phyloP scores from a whole-genome alignment of 53 echinoderm and acorn worm genomes.

The Astropecten irregularis region DNA sequence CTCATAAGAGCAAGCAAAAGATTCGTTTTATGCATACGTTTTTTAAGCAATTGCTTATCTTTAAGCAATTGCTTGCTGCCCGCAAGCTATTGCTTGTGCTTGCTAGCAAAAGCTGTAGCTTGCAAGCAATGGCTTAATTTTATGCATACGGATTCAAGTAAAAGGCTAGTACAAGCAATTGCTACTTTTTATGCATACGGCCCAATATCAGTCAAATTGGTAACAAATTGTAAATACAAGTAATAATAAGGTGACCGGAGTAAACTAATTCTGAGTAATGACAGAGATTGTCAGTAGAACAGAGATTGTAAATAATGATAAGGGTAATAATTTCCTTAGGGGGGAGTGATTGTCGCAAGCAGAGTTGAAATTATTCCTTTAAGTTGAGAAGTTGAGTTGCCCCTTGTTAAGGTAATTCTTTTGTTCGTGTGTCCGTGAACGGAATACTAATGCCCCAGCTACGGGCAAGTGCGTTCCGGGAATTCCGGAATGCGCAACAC shows the following conservation, averaged over 20 bases:
- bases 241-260: conserved; percentile 3
- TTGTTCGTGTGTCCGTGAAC: too few species aligned
- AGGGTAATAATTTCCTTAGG: neutral
- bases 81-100: conserved; percentile 41
- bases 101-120: conserved; percentile 31
- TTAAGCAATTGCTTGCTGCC: too few species aligned
- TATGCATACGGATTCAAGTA: too few species aligned
- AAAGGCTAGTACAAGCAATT: too few species aligned
- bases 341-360: neutral
- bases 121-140: neutral
- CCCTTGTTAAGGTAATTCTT: too few species aligned
- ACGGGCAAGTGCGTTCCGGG: too few species aligned
- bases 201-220: conserved; percentile 38
- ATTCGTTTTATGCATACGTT: conserved; percentile 25
- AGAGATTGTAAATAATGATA: neutral
- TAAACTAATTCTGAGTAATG: neutral
- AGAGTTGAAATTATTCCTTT: too few species aligned
- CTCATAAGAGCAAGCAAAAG: conserved; percentile 46
- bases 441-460: too few species aligned
- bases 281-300: neutral
- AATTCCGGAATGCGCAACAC: too few species aligned
- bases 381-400: too few species aligned
- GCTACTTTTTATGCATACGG: too few species aligned
- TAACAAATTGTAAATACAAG: conserved; percentile 25
- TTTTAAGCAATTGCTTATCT: too few species aligned